Evolutionary conservation across 1,140 invertebrate species (phyloP).

Genomic region (Hetaerina americana): DNA sequence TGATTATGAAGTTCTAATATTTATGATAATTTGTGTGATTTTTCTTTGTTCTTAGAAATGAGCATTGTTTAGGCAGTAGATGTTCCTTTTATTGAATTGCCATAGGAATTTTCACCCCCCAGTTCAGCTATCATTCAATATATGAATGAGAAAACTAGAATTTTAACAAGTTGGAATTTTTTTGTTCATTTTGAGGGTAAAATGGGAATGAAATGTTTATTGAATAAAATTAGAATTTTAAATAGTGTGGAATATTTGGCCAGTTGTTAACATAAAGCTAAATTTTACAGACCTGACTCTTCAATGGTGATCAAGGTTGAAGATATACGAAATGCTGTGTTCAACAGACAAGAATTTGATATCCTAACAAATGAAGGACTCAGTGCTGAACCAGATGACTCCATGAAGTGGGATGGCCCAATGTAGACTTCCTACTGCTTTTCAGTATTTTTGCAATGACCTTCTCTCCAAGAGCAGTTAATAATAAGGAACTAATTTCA

Average conservation of each 20-base stretch:
- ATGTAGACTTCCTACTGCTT: too few relatives aligned
- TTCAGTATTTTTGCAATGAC: too few relatives aligned
- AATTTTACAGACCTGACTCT: neutral
- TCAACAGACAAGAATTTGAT: conserved; percentile 28
- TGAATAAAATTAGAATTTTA: neutral
- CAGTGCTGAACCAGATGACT: conserved; percentile 17
- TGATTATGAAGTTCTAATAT: too few relatives aligned
- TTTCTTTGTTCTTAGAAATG: too few relatives aligned
- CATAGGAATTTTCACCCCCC: neutral
- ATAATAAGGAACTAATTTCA: too few relatives aligned
- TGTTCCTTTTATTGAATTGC: neutral
- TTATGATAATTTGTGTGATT: too few relatives aligned
- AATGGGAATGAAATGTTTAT: neutral
- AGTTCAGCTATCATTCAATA: neutral
- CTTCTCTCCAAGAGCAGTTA: too few relatives aligned
- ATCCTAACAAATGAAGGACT: conserved; percentile 30
- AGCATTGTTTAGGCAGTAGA: too few relatives aligned
- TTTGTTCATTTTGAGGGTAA: neutral
- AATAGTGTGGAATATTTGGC: neutral
- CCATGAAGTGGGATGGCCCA: too few relatives aligned
- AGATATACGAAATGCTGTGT: conserved; percentile 26
- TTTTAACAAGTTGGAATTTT: neutral
- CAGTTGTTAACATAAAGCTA: neutral
- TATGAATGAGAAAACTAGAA: neutral
- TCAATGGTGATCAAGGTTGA: conserved; percentile 16